Conservation (phyloP, 2,113 vertebrate species). For the Arenaria interpres region DNA sequence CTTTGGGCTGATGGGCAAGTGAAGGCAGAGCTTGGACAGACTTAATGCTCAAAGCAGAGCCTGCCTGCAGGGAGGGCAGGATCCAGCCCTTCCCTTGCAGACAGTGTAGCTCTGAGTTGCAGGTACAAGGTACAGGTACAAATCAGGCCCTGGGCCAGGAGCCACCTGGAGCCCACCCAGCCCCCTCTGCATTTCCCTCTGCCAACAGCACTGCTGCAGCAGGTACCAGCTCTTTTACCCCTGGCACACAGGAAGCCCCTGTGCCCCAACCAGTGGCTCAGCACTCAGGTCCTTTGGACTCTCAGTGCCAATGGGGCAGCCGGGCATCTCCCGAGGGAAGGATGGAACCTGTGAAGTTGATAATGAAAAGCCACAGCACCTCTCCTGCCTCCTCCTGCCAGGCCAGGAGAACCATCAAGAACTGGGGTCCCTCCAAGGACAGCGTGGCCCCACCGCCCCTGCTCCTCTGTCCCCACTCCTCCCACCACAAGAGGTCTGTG, state of each 20-base stretch:
- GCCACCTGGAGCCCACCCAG: not conserved
- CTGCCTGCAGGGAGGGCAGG: not conserved
- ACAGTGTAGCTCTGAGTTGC: not conserved
- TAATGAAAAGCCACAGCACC: not conserved
- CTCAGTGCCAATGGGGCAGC: not conserved
- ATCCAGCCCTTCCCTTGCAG: not conserved
- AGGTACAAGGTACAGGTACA: not conserved
- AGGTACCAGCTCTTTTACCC: not conserved
- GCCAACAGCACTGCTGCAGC: not conserved
- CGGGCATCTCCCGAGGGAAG: rapidly evolving
- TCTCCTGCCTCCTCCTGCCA: not conserved
- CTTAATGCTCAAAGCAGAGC: not conserved
- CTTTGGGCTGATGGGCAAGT: rapidly evolving
- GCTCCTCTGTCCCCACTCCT: not conserved
- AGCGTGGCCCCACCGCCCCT: not conserved
- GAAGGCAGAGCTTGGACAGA: not conserved
- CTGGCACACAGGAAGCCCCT: not conserved
- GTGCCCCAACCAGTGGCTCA: rapidly evolving
- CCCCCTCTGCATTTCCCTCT: not conserved
- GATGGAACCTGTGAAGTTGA: not conserved
- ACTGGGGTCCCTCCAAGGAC: not conserved
- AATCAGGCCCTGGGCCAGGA: not conserved
- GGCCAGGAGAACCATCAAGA: not conserved
- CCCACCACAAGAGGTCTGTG: not conserved
- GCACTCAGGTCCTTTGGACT: not conserved